phyloP scores from a whole-genome alignment of 1,140 invertebrate species.

The Caerostris extrusa region DNA sequence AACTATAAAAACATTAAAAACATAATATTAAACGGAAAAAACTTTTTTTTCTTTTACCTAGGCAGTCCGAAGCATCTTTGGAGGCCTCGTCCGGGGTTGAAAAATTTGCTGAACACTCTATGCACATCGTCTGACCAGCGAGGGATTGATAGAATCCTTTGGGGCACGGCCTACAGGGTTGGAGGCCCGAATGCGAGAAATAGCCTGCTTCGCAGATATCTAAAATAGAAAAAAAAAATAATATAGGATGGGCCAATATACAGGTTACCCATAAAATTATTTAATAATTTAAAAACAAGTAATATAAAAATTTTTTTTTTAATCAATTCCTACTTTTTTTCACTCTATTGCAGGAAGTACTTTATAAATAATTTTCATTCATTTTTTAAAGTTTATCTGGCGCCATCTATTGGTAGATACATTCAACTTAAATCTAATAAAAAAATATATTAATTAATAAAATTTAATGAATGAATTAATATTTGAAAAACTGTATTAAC shows the following conservation, averaged over 20 bases:
- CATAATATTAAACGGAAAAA: not conserved
- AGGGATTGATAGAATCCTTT: slow-evolving; percentile 96
- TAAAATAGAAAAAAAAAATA: not conserved
- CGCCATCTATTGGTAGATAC: too few relatives aligned
- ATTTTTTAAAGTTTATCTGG: too few relatives aligned
- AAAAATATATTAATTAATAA: too few relatives aligned
- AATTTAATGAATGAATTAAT: too few relatives aligned
- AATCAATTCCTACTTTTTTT: too few relatives aligned
- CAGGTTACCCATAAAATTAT: too few relatives aligned
- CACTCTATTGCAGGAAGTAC: not conserved
- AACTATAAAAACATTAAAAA: too few relatives aligned
- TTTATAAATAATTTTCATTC: too few relatives aligned
- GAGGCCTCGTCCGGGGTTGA: slow-evolving; percentile 14
- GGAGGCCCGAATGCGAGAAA: slow-evolving; percentile 78
- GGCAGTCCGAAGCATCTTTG: not conserved
- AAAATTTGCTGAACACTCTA: slow-evolving; percentile 87
- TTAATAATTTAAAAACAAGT: not conserved
- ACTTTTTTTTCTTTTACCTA: slow-evolving; percentile 35
- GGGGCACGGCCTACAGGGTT: slow-evolving; percentile 91
- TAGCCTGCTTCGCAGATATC: slow-evolving; percentile 46
- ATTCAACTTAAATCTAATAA: too few relatives aligned
- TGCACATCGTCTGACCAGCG: slow-evolving; percentile 92
- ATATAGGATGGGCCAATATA: not conserved
- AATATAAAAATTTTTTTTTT: not conserved
- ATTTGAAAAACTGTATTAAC: too few relatives aligned